phyloP scores from a whole-genome alignment of 2,888 invertebrate genomes.

The Cheilosia variabilis region DNA sequence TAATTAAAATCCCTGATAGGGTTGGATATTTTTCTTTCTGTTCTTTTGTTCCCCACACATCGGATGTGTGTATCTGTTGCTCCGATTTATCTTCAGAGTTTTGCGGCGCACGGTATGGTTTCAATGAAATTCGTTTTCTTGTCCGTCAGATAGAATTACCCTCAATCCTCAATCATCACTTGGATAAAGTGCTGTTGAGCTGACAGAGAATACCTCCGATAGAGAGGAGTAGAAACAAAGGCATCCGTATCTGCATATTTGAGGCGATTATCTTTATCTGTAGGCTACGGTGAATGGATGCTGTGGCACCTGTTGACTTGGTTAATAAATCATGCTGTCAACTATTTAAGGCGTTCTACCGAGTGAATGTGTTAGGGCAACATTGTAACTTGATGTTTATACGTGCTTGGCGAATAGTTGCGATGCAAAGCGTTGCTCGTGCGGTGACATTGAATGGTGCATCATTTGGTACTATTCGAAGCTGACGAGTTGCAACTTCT shows the following conservation, averaged over 20 bases:
- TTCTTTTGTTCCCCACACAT: background rate
- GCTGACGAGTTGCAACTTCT: background rate
- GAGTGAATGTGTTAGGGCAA: conserved; percentile 40
- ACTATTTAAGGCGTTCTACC: conserved; percentile 53
- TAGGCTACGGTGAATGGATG: conserved; percentile 14
- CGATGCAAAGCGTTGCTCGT: background rate
- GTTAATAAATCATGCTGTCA: conserved; percentile 69
- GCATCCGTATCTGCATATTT: conserved; percentile 26
- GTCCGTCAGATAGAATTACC: conserved; percentile 38
- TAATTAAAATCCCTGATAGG: conserved; percentile 25
- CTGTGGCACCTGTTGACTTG: conserved; percentile 61
- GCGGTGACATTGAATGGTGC: conserved; percentile 15
- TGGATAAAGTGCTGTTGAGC: conserved; percentile 4
- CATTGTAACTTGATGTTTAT: conserved; percentile 26
- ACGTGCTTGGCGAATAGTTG: background rate
- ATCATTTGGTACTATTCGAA: background rate
- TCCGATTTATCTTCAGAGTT: conserved; percentile 23
- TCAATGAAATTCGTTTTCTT: conserved; percentile 20
- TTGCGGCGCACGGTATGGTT: conserved; percentile 20
- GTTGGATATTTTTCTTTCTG: background rate
- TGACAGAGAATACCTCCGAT: conserved; percentile 19
- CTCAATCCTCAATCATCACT: conserved; percentile 28
- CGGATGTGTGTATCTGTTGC: conserved; percentile 33
- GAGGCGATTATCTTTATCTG: conserved; percentile 40
- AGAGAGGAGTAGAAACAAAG: background rate